Evolutionary conservation across 2,113 vertebrate species (phyloP), one percentile per base, ranked within the genome.

Genomic region (Seriola aureovittata): DNA sequence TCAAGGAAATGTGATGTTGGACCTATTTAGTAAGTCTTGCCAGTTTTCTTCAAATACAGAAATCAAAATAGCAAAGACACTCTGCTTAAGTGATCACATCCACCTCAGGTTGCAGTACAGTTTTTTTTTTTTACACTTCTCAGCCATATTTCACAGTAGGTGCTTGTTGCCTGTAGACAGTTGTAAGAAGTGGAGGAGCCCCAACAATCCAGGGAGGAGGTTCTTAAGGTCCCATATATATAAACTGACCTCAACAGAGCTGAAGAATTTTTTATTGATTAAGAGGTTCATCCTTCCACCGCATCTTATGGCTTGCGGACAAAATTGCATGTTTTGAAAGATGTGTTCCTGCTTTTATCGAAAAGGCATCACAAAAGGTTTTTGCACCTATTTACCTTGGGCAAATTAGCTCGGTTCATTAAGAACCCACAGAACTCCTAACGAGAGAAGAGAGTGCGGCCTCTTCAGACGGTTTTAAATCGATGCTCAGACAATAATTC

Each of bases 401-500:
- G 4, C 32, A 74, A 80, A 80, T 82, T 58, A 65, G 70, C 21
- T 58, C 9, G 69, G 82, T 79, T 44, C 69, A 78, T 76, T 86
- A 74, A 8, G 66, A 76, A 58, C 67, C 75, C 29, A 12, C 50
- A 63, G 32, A 81, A 59, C 12, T 34, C 82, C 54, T 38, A 54
- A 74, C 19, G 19, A 48, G 78, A 78, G 38, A 55, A 42, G 25
- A 82, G 44, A 77, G 71, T 4, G 72, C 48, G 63, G 84, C 76
- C 77, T 82, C 84, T 75, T 73, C 21, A 59, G 89, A 57, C 75
- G 16, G 64, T 60, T 88, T 85, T 19, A 72, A 90, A 92, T 91
- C 89, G 21, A 85, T 90, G 82, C 64, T 55, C 63, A 59, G 81
- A 84, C 79, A 80, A 91, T 91, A 92, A 91, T 88, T 92, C 85